Percentiles rank a stretch among this genome's conserved stretches.
Evolutionary conservation across 2,113 vertebrate species (phyloP).

Genomic region (Ahaetulla prasina): DNA sequence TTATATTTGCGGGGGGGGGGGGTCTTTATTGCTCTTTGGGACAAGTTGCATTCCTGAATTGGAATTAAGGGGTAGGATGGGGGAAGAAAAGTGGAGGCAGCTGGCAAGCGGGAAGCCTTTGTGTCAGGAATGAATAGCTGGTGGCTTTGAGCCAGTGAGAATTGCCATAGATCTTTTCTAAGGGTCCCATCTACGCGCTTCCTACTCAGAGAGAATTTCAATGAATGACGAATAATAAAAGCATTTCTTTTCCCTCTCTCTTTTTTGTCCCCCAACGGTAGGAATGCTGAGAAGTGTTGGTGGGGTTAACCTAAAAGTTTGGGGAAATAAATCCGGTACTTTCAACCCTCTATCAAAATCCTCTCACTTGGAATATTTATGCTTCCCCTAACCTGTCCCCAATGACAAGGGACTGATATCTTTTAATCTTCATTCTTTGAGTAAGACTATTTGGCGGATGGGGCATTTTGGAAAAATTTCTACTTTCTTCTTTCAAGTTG

Average conservation of each 20-base stretch:
- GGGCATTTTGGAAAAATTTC: neutral
- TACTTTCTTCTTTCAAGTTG: neutral
- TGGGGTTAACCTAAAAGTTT: neutral
- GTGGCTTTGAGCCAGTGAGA: neutral
- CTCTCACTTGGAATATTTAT: neutral
- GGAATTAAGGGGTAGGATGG: neutral
- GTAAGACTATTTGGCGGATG: neutral
- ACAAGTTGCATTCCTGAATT: neutral
- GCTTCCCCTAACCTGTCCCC: neutral
- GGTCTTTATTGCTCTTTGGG: neutral
- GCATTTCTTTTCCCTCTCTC: neutral
- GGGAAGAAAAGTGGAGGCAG: neutral
- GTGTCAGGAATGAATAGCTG: neutral
- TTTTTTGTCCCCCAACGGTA: neutral
- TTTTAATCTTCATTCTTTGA: neutral
- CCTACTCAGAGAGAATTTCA: neutral
- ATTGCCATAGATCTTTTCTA: neutral
- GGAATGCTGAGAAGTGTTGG: neutral
- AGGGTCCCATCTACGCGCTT: neutral
- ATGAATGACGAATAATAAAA: neutral
- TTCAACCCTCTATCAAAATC: neutral
- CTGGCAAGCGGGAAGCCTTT: neutral
- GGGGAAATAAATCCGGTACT: neutral
- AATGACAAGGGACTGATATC: neutral
- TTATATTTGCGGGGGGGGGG: rapidly evolving